A percentile compares a stretch with the other conserved stretches of the same genome.
phyloP scores from a whole-genome alignment of 2,888 invertebrate species.

The Leptinotarsa juncta region DNA sequence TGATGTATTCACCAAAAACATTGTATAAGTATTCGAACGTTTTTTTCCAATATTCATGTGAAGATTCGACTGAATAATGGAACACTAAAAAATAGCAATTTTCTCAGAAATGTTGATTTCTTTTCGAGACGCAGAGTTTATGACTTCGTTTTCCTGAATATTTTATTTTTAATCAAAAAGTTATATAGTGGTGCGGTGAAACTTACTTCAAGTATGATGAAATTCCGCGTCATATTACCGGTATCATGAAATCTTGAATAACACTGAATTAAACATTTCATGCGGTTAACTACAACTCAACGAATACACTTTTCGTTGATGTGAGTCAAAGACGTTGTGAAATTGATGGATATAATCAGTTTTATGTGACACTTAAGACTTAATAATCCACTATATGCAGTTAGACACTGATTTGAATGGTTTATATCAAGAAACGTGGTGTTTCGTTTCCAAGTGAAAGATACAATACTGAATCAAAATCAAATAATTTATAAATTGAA shows the following conservation, averaged over 20 bases:
- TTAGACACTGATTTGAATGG: no score
- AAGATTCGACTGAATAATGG: neutral
- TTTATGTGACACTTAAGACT: no score
- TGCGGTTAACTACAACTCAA: neutral
- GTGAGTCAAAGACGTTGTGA: neutral
- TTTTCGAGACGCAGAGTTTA: neutral
- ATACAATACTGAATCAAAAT: no score
- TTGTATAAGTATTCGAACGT: neutral
- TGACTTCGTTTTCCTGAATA: neutral
- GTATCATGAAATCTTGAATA: conserved; percentile 10
- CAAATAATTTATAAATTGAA: no score
- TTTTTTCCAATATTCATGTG: neutral
- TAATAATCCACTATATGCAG: no score
- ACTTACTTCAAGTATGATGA: conserved; percentile 2
- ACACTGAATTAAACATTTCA: neutral
- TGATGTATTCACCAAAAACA: no score
- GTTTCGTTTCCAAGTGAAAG: no score
- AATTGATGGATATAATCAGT: neutral
- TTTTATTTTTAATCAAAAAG: conserved; percentile 11
- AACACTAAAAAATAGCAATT: neutral
- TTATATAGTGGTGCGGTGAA: conserved; percentile 1
- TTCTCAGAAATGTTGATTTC: neutral
- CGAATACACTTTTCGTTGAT: neutral
- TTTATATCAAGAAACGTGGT: no score
- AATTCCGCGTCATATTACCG: neutral